phyloP scores from a whole-genome alignment of 2,113 vertebrate species.

The Serilophus lunatus region DNA sequence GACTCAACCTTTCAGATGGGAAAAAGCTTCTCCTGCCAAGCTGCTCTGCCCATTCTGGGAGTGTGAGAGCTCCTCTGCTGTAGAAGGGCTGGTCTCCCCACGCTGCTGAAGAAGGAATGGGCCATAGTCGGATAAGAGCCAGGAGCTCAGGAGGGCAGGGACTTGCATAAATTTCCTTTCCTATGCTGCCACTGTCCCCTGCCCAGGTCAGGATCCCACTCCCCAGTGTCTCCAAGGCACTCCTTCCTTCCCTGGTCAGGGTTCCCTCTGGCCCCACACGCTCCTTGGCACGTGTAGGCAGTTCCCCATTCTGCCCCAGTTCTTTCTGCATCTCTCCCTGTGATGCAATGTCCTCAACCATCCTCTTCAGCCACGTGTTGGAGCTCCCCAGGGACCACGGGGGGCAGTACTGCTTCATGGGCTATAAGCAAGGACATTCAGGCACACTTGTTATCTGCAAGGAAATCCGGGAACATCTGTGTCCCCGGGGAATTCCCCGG shows the following conservation, averaged over 20 bases:
- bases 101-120: not conserved
- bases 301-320: not conserved
- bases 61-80: not conserved
- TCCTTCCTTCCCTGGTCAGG: not conserved
- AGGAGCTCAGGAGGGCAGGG: not conserved
- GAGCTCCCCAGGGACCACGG: fast-evolving
- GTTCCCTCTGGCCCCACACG: not conserved
- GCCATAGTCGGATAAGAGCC: not conserved
- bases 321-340: not conserved
- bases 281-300: not conserved
- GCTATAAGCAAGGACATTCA: fast-evolving
- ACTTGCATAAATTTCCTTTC: not conserved
- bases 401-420: not conserved
- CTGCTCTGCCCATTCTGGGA: not conserved
- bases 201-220: not conserved
- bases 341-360: not conserved
- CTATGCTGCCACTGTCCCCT: not conserved
- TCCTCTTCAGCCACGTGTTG: fast-evolving
- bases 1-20: not conserved
- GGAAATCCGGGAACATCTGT: fast-evolving
- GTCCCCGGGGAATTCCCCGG: not conserved
- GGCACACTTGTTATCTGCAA: fast-evolving
- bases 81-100: not conserved
- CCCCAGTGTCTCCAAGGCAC: not conserved
- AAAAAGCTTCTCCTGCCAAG: not conserved